Evolutionary conservation across 2,888 invertebrate species (phyloP).

Genomic region (Melanotus villosus): DNA sequence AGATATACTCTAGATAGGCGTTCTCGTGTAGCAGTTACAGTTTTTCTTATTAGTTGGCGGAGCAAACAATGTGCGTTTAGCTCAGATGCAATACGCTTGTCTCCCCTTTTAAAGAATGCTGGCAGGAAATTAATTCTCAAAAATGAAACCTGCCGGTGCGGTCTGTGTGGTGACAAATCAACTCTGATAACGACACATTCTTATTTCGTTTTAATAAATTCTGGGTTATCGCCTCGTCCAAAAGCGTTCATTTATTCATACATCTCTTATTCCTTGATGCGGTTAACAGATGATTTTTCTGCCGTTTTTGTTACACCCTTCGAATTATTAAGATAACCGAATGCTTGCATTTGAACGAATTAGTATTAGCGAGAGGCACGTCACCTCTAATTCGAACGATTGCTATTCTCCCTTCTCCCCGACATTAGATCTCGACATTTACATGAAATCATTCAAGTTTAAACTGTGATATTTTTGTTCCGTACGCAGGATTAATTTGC

Average conservation of each 20-base stretch:
- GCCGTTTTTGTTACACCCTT: conserved; percentile 13
- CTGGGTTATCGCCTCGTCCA: conserved; percentile 51
- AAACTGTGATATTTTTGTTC: conserved; percentile 64
- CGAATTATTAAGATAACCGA: conserved; percentile 26
- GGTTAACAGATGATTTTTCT: conserved; percentile 17
- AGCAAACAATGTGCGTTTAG: conserved; percentile 68
- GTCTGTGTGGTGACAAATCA: conserved; percentile 65
- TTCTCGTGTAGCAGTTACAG: conserved; percentile 63
- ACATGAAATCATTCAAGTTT: conserved; percentile 53
- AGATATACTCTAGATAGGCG: conserved; percentile 65
- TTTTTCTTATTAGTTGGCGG: conserved; percentile 67
- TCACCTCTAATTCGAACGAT: conserved; percentile 31
- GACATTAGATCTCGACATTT: conserved; percentile 27
- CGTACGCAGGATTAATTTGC: conserved; percentile 63
- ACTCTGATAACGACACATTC: conserved; percentile 66
- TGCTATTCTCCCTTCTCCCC: conserved; percentile 29
- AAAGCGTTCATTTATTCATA: conserved; percentile 41
- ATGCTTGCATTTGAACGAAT: conserved; percentile 10
- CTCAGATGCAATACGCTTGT: conserved; percentile 65
- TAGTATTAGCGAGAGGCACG: conserved; percentile 19
- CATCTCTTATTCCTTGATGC: conserved; percentile 23
- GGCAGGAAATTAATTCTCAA: conserved; percentile 71
- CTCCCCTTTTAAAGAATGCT: conserved; percentile 69
- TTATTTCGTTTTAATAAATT: conserved; percentile 67
- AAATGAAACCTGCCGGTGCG: conserved; percentile 69